A percentile compares a stretch with the other conserved stretches of the same genome.
Evolutionary conservation across 2,797 vertebrate species (phyloP).

Genomic region (Falco biarmicus): DNA sequence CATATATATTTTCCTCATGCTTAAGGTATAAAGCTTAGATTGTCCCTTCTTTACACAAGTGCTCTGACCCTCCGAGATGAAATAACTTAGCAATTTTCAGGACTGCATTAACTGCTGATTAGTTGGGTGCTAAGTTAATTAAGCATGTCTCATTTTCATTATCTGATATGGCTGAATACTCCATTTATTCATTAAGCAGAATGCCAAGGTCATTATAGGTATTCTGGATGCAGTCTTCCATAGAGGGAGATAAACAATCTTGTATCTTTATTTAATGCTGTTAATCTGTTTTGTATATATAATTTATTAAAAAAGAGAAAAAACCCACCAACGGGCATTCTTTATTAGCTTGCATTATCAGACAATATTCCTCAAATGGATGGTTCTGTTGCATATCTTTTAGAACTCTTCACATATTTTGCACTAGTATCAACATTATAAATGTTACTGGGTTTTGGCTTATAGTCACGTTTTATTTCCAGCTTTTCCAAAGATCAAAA

Average conservation of each 20-base stretch:
- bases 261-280: background rate
- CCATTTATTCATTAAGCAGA: slow-evolving; percentile 48
- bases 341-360: background rate
- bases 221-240: background rate
- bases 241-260: background rate
- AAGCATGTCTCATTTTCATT: slow-evolving; percentile 48
- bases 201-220: background rate
- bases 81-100: slow-evolving; percentile 29
- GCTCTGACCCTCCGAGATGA: background rate
- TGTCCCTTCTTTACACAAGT: background rate
- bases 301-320: background rate
- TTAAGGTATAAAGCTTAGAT: background rate
- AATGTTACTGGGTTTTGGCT: background rate
- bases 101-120: slow-evolving; percentile 35
- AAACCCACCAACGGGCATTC: background rate
- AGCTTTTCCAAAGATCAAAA: background rate
- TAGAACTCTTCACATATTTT: background rate
- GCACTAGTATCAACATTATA: background rate
- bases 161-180: slow-evolving; percentile 3
- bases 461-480: background rate
- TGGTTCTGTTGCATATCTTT: background rate
- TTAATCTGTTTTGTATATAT: background rate
- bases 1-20: background rate
- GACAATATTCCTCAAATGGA: background rate
- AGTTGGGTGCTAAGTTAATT: slow-evolving; percentile 42